These are phyloP conservation scores for Sarotherodon lohbergeri DNA, from an alignment of 2,113 vertebrate species.

Conservation along the genomic window DNA sequence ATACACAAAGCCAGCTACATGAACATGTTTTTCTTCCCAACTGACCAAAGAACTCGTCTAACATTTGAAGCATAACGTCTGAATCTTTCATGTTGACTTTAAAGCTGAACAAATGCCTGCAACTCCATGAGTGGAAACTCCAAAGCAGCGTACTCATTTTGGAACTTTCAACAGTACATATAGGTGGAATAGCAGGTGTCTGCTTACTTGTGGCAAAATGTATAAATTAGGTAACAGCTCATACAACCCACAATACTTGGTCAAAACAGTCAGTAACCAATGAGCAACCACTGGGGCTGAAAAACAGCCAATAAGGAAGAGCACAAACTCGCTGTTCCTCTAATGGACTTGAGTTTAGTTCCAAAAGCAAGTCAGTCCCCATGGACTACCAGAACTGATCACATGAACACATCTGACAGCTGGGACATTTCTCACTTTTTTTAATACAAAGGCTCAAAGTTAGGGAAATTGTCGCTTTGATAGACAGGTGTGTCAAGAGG, in stretches of 20 bases:
- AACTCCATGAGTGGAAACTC: rapidly evolving
- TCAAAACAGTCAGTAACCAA: not conserved
- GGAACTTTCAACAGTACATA: rapidly evolving
- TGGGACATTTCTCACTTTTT: not conserved
- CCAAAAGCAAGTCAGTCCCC: not conserved
- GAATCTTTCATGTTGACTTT: not conserved
- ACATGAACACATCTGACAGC: not conserved
- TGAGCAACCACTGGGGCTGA: not conserved
- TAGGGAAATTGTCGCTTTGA: rapidly evolving
- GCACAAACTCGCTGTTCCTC: not conserved
- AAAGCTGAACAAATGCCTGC: not conserved
- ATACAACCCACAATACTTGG: not conserved
- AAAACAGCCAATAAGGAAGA: not conserved
- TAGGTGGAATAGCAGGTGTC: not conserved
- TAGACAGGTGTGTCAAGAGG: not conserved
- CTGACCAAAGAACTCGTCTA: not conserved
- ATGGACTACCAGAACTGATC: not conserved
- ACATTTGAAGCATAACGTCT: not conserved
- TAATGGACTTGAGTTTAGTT: not conserved
- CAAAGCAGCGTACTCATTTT: rapidly evolving
- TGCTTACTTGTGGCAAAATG: not conserved
- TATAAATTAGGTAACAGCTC: not conserved
- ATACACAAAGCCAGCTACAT: not conserved
- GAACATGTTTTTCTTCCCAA: not conserved
- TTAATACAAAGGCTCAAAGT: not conserved